Base-by-base conservation (phyloP, 2,113 vertebrate species). In the Rhabdomys dilectus region DNA sequence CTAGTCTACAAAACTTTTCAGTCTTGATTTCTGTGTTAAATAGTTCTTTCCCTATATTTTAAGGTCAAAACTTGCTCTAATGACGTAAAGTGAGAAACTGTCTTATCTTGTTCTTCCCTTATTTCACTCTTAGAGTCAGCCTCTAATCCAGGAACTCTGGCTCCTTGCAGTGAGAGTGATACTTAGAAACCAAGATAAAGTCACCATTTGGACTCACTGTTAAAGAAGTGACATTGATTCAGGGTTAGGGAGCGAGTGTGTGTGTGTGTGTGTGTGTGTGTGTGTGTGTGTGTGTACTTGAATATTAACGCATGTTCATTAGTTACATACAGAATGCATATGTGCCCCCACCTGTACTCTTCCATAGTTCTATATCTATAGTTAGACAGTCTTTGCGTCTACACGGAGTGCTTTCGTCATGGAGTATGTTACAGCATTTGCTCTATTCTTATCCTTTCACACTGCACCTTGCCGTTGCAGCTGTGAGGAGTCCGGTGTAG, bases 131-230 rank as follows among this genome's bases (percentile, higher is more conserved):
- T 93, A 62, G 82, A 95, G 82, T 73, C 31, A 94, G 76, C 22
- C 17, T 53, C 90, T 91, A 60, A 36, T 91, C 16, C 34, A 94
- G 73, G 36, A 89, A 39, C 42, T 4, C 5, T 89, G 62, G 4
- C 80, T 93, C 36, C 58, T 76, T 89, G 9, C 76, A 94, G 24
- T 88, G 9, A 88, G 34, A 64, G 73, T 77, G 7, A 42, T 88
- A 88, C 84, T 95, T 91, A 96, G 84, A 89, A 96, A 70, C 92
- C 56, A 95, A 45, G 24, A 53, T 89, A 36, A 53, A 66, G 72
- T 93, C 19, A 75, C 5, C 21, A 17, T 75, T 75, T 91, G 0
- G 78, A 70, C 36, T 78, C 11, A 72, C 89, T 92, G 9, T 51
- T 81, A 29, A 45, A 88, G 36, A 31, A 82, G 12, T 89, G 51